These are phyloP conservation scores for Cepphus grylle DNA, from an alignment of 2,113 vertebrate genomes.

Conservation along the genomic window DNA sequence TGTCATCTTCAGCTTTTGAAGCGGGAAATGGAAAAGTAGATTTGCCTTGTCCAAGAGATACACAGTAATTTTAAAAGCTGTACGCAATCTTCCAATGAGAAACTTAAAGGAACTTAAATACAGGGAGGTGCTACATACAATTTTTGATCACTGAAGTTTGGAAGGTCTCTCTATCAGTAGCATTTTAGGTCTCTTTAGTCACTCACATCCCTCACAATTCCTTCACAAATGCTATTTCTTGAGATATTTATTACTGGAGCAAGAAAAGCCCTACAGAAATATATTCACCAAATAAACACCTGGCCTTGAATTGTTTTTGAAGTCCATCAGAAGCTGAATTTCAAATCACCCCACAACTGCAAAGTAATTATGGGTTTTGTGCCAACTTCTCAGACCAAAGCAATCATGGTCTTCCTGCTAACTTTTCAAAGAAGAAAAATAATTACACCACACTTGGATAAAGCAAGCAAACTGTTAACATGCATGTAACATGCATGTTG, in stretches of 20 bases:
- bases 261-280: conserved; percentile 3
- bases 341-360: not conserved
- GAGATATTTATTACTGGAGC: not conserved
- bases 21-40: conserved; percentile 7
- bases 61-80: not conserved
- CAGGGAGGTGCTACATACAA: not conserved
- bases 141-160: not conserved
- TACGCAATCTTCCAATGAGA: not conserved
- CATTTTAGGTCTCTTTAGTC: not conserved
- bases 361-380: not conserved
- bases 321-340: not conserved
- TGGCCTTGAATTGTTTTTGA: not conserved
- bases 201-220: not conserved
- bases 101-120: conserved; percentile 17
- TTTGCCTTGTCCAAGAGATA: conserved; percentile 9
- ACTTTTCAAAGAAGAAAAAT: not conserved
- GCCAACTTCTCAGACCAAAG: not conserved
- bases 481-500: not conserved
- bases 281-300: not conserved
- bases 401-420: not conserved
- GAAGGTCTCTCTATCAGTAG: not conserved
- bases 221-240: not conserved
- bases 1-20: conserved; percentile 3
- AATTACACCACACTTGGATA: not conserved
- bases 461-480: not conserved